These are phyloP conservation scores for Pristionchus arcanus DNA, from an alignment of 2,888 invertebrate genomes.

Conservation along the genomic window DNA sequence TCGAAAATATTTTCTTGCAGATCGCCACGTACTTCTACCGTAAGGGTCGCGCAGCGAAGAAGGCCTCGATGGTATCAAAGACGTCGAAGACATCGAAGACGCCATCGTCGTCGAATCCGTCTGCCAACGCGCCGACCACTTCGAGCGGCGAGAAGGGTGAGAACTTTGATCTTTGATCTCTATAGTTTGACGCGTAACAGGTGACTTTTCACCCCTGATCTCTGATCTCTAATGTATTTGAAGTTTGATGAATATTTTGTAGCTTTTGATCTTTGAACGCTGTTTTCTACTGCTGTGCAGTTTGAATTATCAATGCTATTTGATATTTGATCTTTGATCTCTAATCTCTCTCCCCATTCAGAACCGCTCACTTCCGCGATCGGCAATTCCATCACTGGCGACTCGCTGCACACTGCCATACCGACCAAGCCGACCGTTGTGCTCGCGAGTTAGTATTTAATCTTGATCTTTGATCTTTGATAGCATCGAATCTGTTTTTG, in stretches of 20 bases:
- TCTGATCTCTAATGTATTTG: background rate
- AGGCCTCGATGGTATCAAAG: background rate
- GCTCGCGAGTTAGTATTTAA: background rate
- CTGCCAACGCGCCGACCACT: background rate
- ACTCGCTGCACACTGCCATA: background rate
- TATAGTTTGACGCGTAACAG: background rate
- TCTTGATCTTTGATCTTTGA: too few species aligned
- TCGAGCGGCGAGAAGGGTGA: background rate
- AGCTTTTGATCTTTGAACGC: too few species aligned
- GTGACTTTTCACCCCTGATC: background rate
- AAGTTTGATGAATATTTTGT: background rate
- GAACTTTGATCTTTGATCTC: background rate
- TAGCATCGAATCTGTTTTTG: too few species aligned
- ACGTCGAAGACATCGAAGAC: background rate
- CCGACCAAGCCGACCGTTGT: background rate
- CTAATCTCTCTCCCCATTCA: background rate
- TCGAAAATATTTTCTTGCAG: background rate
- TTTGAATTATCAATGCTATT: too few species aligned
- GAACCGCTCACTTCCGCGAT: slow-evolving; percentile 37
- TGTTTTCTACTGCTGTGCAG: background rate
- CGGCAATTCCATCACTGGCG: background rate
- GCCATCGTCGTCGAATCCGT: background rate
- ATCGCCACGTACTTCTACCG: slow-evolving; percentile 3
- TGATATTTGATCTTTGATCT: background rate
- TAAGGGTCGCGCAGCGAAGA: background rate